Evolutionary conservation across 2,888 invertebrate species (phyloP).

Genomic region (Eremobia ochroleuca): DNA sequence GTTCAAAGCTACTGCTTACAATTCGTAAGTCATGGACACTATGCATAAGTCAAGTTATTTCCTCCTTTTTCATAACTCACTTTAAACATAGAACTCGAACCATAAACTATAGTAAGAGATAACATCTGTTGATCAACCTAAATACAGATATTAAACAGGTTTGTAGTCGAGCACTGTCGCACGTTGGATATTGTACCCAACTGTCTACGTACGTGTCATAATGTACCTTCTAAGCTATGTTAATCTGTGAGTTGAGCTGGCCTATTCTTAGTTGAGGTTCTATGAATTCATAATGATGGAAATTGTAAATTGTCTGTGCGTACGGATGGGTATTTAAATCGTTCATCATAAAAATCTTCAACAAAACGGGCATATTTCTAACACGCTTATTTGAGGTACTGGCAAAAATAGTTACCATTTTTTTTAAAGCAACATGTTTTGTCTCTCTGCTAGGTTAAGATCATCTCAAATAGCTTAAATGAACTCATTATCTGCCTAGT

Average conservation of each 20-base stretch:
- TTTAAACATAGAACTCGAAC: conserved; percentile 1
- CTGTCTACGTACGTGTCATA: conserved; percentile 11
- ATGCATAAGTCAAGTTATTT: not conserved
- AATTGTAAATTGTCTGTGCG: not conserved
- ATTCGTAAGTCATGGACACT: too few relatives aligned
- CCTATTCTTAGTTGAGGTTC: not conserved
- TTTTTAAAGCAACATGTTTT: too few relatives aligned
- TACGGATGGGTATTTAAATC: not conserved
- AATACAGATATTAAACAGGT: conserved; percentile 46
- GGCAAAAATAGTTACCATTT: too few relatives aligned
- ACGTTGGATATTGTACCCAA: conserved; percentile 26
- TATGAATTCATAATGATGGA: not conserved
- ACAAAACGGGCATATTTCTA: not conserved
- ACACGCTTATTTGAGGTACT: not conserved
- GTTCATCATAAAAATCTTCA: not conserved
- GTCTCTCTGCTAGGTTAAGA: too few relatives aligned
- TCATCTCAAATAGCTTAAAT: too few relatives aligned
- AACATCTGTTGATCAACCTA: conserved; percentile 42
- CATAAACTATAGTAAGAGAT: conserved; percentile 27
- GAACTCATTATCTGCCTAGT: too few relatives aligned
- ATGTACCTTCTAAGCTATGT: conserved; percentile 17
- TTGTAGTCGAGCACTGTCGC: conserved; percentile 38
- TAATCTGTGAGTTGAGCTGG: not conserved
- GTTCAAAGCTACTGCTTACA: not conserved
- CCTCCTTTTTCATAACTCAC: not conserved